Evolutionary conservation across 2,888 invertebrate species (phyloP), one percentile per base, ranked within the genome.

Genomic region (Sussaba pulchella): DNA sequence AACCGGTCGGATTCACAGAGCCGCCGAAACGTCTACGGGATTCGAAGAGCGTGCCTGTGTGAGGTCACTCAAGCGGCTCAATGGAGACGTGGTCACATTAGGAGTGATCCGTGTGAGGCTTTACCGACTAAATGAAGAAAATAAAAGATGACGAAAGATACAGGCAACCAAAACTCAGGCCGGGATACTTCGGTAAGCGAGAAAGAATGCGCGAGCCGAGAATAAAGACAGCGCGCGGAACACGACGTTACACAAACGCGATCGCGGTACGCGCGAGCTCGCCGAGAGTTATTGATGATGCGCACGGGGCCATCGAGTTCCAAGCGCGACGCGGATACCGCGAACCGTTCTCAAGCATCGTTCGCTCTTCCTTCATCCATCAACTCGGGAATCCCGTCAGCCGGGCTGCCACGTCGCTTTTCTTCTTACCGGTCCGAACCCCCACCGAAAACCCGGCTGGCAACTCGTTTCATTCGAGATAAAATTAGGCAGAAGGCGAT

Each of bases 201-300:
- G 54, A 70, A 76, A 78, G 76, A 79, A 77, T 73, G 72, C 50
- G 69, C 45, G 63, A 64, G 47, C 52, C 57, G 69, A 72, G 61
- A 69, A 80, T 45, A 41, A 45, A 73, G 79, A 70, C 45, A 43
- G 47, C 47, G 17, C 41, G 59, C 31, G 31, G 31, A 31, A 31
- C 31, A 31, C 45, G 50, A 52, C 47, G 50, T 67, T 63, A 54
- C 21, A 72, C 63, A 64, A 78, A 72, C 75, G 77, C 61, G 61
- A 21, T 50, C 66, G 31, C 41, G 54, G 57, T 57, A 50, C 63
- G 39, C 64, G 9, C 21, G 36, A 59, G 63, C 74, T 71, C 47
- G 47, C 70, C 54, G 66, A 77, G 77, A 79, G 82, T 84, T 83
- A 84, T 84, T 84, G 84, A 84, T 84, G 84, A 84, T 83, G 64